Conservation (phyloP, 2,888 invertebrate genomes). For the Gastrophysa polygoni region DNA sequence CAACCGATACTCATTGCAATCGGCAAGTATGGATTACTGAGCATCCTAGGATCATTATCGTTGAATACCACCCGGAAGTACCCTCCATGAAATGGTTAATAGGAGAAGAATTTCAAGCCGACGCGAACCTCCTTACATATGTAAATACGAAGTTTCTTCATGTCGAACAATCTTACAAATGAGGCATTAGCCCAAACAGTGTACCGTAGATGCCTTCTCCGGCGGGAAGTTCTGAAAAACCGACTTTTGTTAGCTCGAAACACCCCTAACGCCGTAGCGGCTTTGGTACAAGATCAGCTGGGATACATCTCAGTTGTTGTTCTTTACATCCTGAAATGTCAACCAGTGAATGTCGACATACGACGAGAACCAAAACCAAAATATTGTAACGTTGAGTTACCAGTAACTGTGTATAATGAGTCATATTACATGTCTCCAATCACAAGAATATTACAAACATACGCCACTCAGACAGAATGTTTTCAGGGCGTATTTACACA, state of each 20-base stretch:
- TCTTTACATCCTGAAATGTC: background rate
- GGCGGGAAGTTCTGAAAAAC: background rate
- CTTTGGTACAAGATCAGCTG: background rate
- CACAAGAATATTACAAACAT: background rate
- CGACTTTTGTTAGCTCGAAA: background rate
- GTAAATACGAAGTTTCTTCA: background rate
- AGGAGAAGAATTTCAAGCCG: background rate
- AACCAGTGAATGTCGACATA: background rate
- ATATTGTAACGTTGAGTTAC: background rate
- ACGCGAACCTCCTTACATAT: background rate
- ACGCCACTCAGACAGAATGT: no score
- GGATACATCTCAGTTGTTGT: background rate
- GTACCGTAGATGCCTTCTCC: no score
- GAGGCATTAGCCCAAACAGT: background rate
- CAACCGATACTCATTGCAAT: background rate
- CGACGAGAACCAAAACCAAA: background rate
- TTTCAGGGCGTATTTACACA: no score
- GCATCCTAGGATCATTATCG: background rate
- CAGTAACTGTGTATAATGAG: background rate
- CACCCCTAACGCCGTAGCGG: background rate
- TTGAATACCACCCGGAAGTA: background rate
- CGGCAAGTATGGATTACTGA: background rate
- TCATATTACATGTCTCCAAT: background rate
- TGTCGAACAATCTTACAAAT: background rate
- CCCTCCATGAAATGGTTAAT: background rate